Evolutionary conservation across 2,113 vertebrate genomes (phyloP).

Genomic region (Laticauda colubrina): DNA sequence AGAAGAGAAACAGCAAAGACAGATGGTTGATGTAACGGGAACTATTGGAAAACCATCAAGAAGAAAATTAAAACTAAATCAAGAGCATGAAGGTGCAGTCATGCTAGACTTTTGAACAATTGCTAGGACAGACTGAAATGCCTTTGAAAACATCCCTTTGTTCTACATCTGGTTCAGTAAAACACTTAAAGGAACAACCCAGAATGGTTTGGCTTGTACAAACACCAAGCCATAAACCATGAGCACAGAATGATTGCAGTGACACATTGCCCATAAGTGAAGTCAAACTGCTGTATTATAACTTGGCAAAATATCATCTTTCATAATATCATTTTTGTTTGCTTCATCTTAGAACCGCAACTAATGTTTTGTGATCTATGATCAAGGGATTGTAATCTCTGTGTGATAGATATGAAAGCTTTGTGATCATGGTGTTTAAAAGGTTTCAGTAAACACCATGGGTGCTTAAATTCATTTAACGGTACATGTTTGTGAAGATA

Average conservation of each 20-base stretch:
- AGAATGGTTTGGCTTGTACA: not conserved
- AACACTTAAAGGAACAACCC: not conserved
- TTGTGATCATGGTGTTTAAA: not conserved
- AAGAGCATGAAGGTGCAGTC: not conserved
- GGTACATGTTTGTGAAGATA: not conserved
- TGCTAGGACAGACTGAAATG: not conserved
- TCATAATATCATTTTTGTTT: not conserved
- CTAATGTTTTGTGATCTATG: not conserved
- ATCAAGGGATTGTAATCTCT: not conserved
- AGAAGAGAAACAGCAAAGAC: not conserved
- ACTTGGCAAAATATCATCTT: not conserved
- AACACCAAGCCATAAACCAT: not conserved
- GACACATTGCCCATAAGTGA: not conserved
- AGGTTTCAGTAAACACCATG: not conserved
- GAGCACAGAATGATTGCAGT: not conserved
- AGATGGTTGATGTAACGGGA: not conserved
- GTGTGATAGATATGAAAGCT: not conserved
- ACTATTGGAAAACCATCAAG: not conserved
- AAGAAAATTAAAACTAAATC: not conserved
- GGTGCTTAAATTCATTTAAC: not conserved
- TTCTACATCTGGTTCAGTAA: not conserved
- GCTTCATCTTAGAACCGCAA: not conserved
- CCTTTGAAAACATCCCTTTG: not conserved
- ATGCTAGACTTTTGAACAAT: not conserved
- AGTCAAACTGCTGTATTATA: not conserved